Evolutionary conservation across 2,113 vertebrate species (phyloP).

Genomic region (Triplophysa siluroides): DNA sequence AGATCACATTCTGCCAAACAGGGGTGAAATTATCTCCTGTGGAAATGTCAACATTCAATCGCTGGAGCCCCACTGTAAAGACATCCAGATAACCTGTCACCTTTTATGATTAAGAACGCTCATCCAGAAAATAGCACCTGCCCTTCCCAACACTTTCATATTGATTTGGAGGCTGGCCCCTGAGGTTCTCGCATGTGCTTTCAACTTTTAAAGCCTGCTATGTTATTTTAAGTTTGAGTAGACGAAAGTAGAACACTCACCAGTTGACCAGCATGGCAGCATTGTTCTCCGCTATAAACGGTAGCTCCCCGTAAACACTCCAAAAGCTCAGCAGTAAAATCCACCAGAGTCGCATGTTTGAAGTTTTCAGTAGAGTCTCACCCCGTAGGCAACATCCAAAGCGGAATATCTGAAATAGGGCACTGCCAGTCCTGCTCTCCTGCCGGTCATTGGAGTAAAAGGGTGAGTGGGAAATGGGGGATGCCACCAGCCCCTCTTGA

Average conservation of each 20-base stretch:
- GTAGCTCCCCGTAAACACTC: slow-evolving; percentile 84
- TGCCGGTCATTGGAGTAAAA: slow-evolving; percentile 61
- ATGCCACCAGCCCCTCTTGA: slow-evolving; percentile 46
- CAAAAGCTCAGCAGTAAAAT: slow-evolving; percentile 79
- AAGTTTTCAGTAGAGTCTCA: slow-evolving; percentile 57
- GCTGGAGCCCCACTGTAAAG: slow-evolving; percentile 8
- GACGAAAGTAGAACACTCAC: slow-evolving; percentile 72
- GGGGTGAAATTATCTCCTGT: slow-evolving; percentile 30
- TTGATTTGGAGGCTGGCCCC: slow-evolving; percentile 10
- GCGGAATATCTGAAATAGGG: slow-evolving; percentile 57
- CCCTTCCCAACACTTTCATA: slow-evolving; percentile 23
- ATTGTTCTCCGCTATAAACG: slow-evolving; percentile 89
- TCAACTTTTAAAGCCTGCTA: not conserved
- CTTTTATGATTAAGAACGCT: slow-evolving; percentile 24
- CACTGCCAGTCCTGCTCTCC: slow-evolving; percentile 35
- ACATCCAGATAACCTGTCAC: slow-evolving; percentile 26
- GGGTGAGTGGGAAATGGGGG: slow-evolving; percentile 43
- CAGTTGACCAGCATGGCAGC: slow-evolving; percentile 92
- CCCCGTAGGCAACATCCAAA: slow-evolving; percentile 56
- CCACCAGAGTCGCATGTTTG: slow-evolving; percentile 79
- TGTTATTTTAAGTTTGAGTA: not conserved
- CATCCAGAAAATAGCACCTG: not conserved
- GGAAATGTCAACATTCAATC: slow-evolving; percentile 41
- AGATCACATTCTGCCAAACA: slow-evolving; percentile 39
- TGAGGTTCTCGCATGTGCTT: not conserved